Base-by-base conservation (phyloP, 2,113 vertebrate genomes). In the Cyanoliseus patagonus region DNA sequence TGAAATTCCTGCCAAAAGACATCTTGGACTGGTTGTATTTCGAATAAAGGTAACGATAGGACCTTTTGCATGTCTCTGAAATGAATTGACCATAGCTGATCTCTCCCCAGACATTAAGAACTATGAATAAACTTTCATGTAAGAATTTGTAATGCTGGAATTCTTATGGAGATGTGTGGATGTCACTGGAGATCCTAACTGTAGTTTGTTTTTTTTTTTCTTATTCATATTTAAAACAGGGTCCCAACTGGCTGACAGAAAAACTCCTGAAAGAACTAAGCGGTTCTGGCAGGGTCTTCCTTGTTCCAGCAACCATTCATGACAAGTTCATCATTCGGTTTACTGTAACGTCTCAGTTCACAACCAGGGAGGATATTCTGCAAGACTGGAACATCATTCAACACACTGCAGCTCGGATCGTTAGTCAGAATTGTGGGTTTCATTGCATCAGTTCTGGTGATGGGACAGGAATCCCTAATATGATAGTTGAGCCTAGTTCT, bases 21-120 rank as follows among this genome's bases (percentile, higher is more conserved):
- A 99, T 95, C 98, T 99, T 13, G 99, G 99, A 46, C 96, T 99
- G 90, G 99, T 99, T 79, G 99, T 99, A 67, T 99, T 99, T 96
- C 98, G 99, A 79, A 97, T 99, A 70, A 99, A 99, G 98, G 99
- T 99, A 98, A 96, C 42, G 35, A 73, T 0, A 30, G 30, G n/a
- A 22, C 47, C 17, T 55, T 80, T 79, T 84, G 27, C 18, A 20
- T 8, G 1, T 70, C 37, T 73, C 49, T 37, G 30, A 31, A 77
- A 66, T 68, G 9, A 86, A 61, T 10, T 91, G 49, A 72, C 33
- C 33, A 57, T 39, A 86, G 47, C 30, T 89, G 27, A 41, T 69
- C 31, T 85, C 49, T 88, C 13, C 41, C 23, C 17, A 87, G 44
- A 42, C 37, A 9, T 46, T 79, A 61, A 81, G 33, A 86, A 75